phyloP scores from a whole-genome alignment of 2,888 invertebrate species.

The Phortica okadai region DNA sequence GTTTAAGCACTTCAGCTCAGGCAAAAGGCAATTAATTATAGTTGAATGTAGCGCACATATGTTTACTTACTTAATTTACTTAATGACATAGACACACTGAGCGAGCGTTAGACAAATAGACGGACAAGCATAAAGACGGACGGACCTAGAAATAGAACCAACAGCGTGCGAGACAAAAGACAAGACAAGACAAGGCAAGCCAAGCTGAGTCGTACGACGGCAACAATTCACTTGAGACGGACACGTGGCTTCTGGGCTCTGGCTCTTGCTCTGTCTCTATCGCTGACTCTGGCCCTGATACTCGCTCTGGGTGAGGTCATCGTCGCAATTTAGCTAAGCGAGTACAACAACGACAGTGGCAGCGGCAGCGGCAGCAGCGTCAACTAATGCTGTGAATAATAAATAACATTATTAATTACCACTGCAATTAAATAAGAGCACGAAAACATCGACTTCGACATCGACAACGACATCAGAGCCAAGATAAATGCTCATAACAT shows the following conservation, averaged over 20 bases:
- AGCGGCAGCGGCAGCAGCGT: neutral
- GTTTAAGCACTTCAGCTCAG: neutral
- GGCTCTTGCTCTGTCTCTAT: neutral
- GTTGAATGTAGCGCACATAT: slow-evolving; percentile 60
- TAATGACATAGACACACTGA: slow-evolving; percentile 62
- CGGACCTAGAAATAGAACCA: slow-evolving; percentile 44
- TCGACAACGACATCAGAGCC: neutral
- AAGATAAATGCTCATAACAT: neutral
- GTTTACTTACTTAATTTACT: slow-evolving; percentile 74
- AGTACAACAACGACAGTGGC: slow-evolving; percentile 7
- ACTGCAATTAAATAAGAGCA: slow-evolving; percentile 71
- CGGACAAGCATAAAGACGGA: slow-evolving; percentile 14
- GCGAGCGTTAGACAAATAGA: neutral
- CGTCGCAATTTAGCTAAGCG: slow-evolving; percentile 53
- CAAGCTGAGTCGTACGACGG: neutral
- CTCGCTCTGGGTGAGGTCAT: slow-evolving; percentile 68
- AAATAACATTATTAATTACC: slow-evolving; percentile 71
- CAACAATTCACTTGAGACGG: slow-evolving; percentile 13
- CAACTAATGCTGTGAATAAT: slow-evolving; percentile 55
- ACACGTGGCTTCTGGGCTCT: slow-evolving; percentile 31
- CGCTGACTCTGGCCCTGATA: neutral
- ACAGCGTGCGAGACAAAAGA: neutral
- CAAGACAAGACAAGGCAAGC: neutral
- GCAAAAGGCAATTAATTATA: slow-evolving; percentile 68
- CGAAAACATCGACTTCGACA: slow-evolving; percentile 30